A percentile compares a stretch with the other conserved stretches of the same genome.
Evolutionary conservation across 2,797 vertebrate genomes (phyloP).

Genomic region (Alcedo atthis): DNA sequence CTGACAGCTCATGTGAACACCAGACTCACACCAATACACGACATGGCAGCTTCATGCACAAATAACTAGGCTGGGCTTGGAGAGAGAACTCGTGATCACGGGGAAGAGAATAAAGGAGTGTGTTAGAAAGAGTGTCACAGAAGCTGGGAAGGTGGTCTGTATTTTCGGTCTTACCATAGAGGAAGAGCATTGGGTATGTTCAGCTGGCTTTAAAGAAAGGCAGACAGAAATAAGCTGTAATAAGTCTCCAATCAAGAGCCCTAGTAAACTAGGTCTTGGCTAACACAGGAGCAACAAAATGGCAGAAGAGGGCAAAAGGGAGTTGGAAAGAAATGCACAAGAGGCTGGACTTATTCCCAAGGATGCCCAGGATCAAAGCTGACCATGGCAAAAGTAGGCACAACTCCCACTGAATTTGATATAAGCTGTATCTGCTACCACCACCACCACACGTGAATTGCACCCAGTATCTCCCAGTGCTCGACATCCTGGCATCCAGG

Average conservation of each 20-base stretch:
- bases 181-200: slow-evolving; percentile 95
- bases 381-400: neutral
- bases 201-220: slow-evolving; percentile 99
- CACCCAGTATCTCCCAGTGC: neutral
- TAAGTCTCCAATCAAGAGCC: slow-evolving; percentile 80
- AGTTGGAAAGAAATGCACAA: slow-evolving; percentile 56
- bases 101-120: slow-evolving; percentile 72
- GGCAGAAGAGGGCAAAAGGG: slow-evolving; percentile 71
- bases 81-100: slow-evolving; percentile 66
- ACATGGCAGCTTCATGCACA: slow-evolving; percentile 79
- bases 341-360: slow-evolving; percentile 47
- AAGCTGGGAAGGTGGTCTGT: slow-evolving; percentile 76
- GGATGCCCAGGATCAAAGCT: slow-evolving; percentile 25
- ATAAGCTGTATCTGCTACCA: neutral
- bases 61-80: slow-evolving; percentile 75
- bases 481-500: neutral
- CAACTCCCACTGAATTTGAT: neutral
- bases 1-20: slow-evolving; percentile 73
- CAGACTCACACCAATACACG: slow-evolving; percentile 75
- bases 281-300: slow-evolving; percentile 80
- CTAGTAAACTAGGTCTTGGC: slow-evolving; percentile 71
- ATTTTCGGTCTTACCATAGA: slow-evolving; percentile 96
- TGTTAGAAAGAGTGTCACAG: slow-evolving; percentile 75
- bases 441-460: neutral
- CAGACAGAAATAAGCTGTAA: slow-evolving; percentile 98